These are phyloP conservation scores for Tetramorium bicarinatum DNA, from an alignment of 2,888 invertebrate genomes.

Conservation along the genomic window DNA sequence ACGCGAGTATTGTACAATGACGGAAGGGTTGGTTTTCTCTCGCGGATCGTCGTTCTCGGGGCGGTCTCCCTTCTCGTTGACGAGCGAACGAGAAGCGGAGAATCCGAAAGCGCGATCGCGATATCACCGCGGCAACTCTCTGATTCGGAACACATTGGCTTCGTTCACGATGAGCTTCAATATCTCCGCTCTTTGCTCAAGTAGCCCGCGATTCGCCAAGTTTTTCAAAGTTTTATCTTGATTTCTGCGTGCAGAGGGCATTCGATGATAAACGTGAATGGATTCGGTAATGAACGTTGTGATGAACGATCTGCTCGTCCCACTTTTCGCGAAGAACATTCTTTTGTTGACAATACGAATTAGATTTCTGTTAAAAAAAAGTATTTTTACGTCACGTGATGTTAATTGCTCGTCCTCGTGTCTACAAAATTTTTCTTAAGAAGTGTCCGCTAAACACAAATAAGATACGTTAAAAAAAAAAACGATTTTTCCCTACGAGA, in stretches of 20 bases:
- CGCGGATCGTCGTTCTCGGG: conserved; percentile 29
- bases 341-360: background rate
- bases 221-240: background rate
- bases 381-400: background rate
- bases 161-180: conserved; percentile 47
- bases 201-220: background rate
- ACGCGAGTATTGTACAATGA: conserved; percentile 49
- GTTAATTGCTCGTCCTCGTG: background rate
- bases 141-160: conserved; percentile 28
- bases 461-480: conserved; percentile 32
- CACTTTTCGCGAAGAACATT: background rate
- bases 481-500: background rate
- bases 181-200: conserved; percentile 8
- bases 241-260: background rate
- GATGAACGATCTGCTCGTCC: background rate
- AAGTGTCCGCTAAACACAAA: conserved; percentile 3
- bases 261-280: background rate
- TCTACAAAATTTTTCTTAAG: conserved; percentile 15
- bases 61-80: background rate
- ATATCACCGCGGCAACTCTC: background rate
- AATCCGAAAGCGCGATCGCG: background rate
- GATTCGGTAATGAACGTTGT: background rate
- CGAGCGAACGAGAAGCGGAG: conserved; percentile 10
- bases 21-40: conserved; percentile 14
- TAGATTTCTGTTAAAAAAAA: background rate